Percentiles rank a stretch among this genome's conserved stretches.
These are phyloP conservation scores for Fringilla coelebs DNA, from an alignment of 2,797 vertebrate genomes.

Conservation along the genomic window DNA sequence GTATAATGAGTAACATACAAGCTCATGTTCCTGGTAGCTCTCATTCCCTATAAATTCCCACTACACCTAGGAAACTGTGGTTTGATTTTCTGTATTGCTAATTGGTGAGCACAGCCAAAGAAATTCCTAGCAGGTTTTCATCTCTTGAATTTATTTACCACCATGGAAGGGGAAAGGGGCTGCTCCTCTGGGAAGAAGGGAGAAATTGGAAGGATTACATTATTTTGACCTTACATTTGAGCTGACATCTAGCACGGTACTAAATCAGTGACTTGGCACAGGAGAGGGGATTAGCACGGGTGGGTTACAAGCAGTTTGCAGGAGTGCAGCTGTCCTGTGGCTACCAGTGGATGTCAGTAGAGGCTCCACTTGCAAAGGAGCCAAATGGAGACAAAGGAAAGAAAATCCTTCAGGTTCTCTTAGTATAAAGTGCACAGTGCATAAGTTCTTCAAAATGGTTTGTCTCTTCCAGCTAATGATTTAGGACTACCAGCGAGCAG, in stretches of 20 bases:
- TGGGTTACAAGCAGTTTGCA: constrained; percentile 20
- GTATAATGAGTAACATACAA: constrained; percentile 32
- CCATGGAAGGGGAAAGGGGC: constrained; percentile 12
- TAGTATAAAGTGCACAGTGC: background rate
- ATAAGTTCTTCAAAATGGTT: background rate
- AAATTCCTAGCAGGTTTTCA: constrained; percentile 50
- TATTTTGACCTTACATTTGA: constrained; percentile 59
- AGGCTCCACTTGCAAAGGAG: constrained; percentile 28
- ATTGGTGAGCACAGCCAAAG: constrained; percentile 26
- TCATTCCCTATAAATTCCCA: constrained; percentile 40
- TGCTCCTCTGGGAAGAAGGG: constrained; percentile 18
- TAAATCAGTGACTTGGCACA: constrained; percentile 61
- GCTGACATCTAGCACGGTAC: constrained; percentile 35
- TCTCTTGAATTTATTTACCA: constrained; percentile 62
- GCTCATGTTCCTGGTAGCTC: constrained; percentile 10
- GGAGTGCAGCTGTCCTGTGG: background rate
- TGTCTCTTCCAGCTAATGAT: background rate
- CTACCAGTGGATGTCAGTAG: constrained; percentile 69
- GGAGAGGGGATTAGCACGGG: constrained; percentile 29
- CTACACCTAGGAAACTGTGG: constrained; percentile 48
- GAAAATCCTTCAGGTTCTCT: background rate
- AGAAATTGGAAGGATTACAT: constrained; percentile 54
- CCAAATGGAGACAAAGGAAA: constrained; percentile 26
- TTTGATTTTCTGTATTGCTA: constrained; percentile 47
- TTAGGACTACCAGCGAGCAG: background rate